Percentiles rank a stretch among this genome's conserved stretches.
Evolutionary conservation across 2,888 invertebrate species (phyloP).

Genomic region (Exocentrus adspersus): DNA sequence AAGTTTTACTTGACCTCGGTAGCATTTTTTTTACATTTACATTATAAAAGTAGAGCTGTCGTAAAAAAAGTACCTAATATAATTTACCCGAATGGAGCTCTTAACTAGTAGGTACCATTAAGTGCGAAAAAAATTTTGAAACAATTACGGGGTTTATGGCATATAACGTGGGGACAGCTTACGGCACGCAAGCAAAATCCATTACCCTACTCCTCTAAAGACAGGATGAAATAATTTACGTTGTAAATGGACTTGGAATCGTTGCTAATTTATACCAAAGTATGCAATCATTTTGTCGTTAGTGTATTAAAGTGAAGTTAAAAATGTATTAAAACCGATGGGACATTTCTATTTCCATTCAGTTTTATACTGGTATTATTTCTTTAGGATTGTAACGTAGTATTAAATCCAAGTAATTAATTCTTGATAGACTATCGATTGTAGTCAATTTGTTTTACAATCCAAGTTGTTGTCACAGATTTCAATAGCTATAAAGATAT

Average conservation of each 20-base stretch:
- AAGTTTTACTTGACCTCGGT: too few species aligned
- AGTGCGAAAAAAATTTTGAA: constrained; percentile 5
- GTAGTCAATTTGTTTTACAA: too few species aligned
- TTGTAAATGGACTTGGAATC: constrained; percentile 1
- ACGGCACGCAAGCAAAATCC: neutral
- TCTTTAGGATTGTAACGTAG: too few species aligned
- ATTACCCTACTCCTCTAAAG: constrained; percentile 1
- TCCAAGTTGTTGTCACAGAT: too few species aligned
- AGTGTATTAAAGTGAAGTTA: too few species aligned
- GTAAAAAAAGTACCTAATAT: neutral
- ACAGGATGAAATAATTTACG: constrained; percentile 1
- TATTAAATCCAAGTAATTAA: too few species aligned
- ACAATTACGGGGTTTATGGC: neutral
- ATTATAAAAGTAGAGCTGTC: too few species aligned
- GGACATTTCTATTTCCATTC: neutral
- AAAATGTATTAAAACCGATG: neutral
- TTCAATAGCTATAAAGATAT: too few species aligned
- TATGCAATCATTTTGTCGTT: neutral
- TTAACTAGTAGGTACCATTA: constrained; percentile 1
- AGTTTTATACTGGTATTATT: too few species aligned
- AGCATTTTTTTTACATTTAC: too few species aligned
- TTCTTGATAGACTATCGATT: too few species aligned
- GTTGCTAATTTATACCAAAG: neutral
- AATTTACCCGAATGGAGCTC: constrained; percentile 1
- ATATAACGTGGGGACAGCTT: constrained; percentile 8